Evolutionary conservation across 2,888 invertebrate species (phyloP).

Genomic region (Antitype chi): DNA sequence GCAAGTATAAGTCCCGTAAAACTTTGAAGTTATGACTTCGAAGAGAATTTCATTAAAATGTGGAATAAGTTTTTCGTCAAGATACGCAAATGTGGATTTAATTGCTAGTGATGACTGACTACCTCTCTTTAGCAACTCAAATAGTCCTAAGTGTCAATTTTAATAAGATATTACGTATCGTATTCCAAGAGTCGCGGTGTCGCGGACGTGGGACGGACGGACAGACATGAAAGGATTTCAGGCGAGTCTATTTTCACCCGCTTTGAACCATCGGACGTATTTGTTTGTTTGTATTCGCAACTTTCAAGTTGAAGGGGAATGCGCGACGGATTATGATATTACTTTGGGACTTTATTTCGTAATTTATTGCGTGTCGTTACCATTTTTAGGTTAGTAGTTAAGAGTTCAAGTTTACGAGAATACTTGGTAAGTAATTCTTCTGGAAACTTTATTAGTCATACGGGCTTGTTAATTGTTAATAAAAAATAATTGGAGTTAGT

Average conservation of each 20-base stretch:
- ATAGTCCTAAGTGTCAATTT: slow-evolving; percentile 55
- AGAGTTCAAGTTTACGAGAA: slow-evolving; percentile 53
- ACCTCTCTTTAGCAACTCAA: slow-evolving; percentile 31
- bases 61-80: slow-evolving; percentile 50
- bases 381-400: slow-evolving; percentile 54
- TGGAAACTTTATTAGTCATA: slow-evolving; percentile 42
- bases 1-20: slow-evolving; percentile 12
- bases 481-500: slow-evolving; percentile 40
- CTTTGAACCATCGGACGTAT: slow-evolving; percentile 83
- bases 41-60: slow-evolving; percentile 37
- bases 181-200: slow-evolving; percentile 70
- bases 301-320: slow-evolving; percentile 79
- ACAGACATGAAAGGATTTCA: slow-evolving; percentile 88
- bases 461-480: slow-evolving; percentile 49
- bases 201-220: slow-evolving; percentile 77
- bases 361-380: slow-evolving; percentile 60
- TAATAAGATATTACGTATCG: slow-evolving; percentile 68
- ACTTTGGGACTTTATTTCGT: slow-evolving; percentile 61
- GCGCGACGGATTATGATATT: slow-evolving; percentile 68
- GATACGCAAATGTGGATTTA: slow-evolving; percentile 37
- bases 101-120: slow-evolving; percentile 42
- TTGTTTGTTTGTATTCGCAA: slow-evolving; percentile 88
- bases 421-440: slow-evolving; percentile 41
- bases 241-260: slow-evolving; percentile 87
- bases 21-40: slow-evolving; percentile 51